phyloP scores from a whole-genome alignment of 2,113 vertebrate species.

The Mionectes macconnelli region DNA sequence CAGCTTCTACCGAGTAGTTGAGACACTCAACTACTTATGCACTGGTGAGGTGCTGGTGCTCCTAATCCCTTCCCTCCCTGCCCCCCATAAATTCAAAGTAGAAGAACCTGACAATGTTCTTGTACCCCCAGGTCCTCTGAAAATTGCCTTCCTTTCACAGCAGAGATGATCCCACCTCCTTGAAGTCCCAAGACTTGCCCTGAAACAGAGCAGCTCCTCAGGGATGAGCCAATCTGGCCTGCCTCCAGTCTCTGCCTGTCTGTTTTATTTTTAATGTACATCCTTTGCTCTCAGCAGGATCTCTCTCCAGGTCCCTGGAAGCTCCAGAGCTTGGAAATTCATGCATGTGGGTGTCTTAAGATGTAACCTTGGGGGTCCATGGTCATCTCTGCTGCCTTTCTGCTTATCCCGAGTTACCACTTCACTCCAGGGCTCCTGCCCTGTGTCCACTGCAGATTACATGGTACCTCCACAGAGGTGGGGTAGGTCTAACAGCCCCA shows the following conservation, averaged over 20 bases:
- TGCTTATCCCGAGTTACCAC: neutral
- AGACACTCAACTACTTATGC: neutral
- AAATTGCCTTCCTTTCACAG: neutral
- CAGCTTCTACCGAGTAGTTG: neutral
- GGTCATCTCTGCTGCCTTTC: neutral
- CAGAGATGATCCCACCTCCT: neutral
- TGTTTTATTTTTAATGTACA: neutral
- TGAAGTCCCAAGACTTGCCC: neutral
- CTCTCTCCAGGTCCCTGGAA: neutral
- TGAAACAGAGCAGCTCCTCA: neutral
- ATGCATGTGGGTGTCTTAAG: neutral
- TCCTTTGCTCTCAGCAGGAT: neutral
- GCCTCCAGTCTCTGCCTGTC: neutral
- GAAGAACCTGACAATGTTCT: neutral
- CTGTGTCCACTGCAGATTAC: conserved; percentile 41
- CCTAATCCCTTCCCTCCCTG: neutral
- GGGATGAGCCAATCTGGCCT: neutral
- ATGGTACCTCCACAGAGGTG: neutral
- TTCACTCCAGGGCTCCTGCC: neutral
- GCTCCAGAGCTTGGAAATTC: neutral
- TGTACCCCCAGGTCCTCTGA: neutral
- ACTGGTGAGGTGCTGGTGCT: neutral
- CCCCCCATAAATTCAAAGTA: neutral
- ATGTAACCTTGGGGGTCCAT: accelerated
- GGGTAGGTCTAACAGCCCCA: conserved; percentile 8